Percentiles rank a stretch among this genome's conserved stretches.
Conservation (phyloP, 2,797 vertebrate species). For the Chrysocyon brachyurus region DNA sequence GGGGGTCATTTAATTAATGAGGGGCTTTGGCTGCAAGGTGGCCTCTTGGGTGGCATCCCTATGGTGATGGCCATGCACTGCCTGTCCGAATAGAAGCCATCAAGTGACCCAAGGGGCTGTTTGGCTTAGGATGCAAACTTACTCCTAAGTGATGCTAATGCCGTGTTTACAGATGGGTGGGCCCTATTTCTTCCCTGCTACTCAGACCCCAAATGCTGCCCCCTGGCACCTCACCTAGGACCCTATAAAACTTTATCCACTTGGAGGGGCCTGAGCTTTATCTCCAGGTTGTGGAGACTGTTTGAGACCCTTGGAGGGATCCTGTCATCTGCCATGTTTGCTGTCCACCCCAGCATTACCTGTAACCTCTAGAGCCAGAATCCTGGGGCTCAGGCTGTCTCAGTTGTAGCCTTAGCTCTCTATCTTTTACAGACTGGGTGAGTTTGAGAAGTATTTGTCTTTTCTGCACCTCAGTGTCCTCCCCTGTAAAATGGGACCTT, state of each 20-base stretch:
- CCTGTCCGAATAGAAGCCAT: slow-evolving; percentile 70
- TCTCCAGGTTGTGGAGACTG: not conserved
- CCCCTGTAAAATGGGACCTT: not conserved
- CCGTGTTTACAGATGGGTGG: not conserved
- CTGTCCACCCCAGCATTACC: not conserved
- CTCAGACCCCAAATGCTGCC: not conserved
- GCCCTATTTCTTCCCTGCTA: not conserved
- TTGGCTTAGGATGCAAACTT: not conserved
- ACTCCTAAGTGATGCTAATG: not conserved
- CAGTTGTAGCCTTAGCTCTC: rapidly evolving
- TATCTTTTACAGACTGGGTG: not conserved
- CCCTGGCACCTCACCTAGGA: not conserved
- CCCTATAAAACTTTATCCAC: not conserved
- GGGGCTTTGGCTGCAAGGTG: slow-evolving; percentile 76
- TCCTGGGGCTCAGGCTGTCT: not conserved
- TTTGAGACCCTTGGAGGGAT: not conserved
- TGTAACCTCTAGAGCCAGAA: not conserved
- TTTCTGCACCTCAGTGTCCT: not conserved
- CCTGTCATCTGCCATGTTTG: not conserved
- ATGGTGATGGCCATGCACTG: slow-evolving; percentile 64
- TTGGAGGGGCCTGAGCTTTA: not conserved
- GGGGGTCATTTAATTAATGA: slow-evolving; percentile 81
- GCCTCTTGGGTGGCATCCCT: slow-evolving; percentile 68
- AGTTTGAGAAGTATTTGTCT: not conserved
- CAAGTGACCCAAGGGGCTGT: not conserved